Evolutionary conservation across 2,797 vertebrate species (phyloP).

Genomic region (Pseudochromis fuscus): DNA sequence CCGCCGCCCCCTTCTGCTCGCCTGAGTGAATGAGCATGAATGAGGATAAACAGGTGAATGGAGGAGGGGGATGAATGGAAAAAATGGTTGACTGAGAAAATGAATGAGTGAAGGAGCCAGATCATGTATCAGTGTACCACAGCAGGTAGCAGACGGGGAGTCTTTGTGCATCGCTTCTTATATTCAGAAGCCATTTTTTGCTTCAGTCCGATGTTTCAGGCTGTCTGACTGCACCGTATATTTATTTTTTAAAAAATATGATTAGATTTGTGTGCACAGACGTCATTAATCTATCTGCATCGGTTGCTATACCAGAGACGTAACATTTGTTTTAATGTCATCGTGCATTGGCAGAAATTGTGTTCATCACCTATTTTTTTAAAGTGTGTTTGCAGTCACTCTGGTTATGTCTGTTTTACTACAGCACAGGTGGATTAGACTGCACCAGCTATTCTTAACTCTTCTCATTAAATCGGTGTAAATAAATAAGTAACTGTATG

Average conservation of each 20-base stretch:
- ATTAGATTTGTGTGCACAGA: slow-evolving; percentile 22
- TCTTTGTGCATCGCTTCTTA: neutral
- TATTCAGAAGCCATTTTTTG: neutral
- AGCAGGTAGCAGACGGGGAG: slow-evolving; percentile 18
- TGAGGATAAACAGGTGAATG: slow-evolving; percentile 71
- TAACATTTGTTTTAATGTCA: slow-evolving; percentile 7
- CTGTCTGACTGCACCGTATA: slow-evolving; percentile 1
- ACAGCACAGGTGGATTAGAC: neutral
- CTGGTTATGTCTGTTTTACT: neutral
- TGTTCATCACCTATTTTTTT: neutral
- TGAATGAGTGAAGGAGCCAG: slow-evolving; percentile 22
- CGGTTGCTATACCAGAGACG: slow-evolving; percentile 35
- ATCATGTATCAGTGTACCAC: slow-evolving; percentile 16
- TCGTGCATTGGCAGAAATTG: neutral
- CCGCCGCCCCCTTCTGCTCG: neutral
- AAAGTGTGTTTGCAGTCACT: neutral
- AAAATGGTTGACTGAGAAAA: slow-evolving; percentile 14
- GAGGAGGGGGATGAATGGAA: slow-evolving; percentile 48
- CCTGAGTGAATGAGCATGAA: slow-evolving; percentile 71
- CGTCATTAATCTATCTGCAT: slow-evolving; percentile 30
- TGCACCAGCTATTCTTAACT: neutral
- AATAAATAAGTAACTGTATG: neutral
- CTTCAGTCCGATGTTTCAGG: neutral
- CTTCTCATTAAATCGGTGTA: neutral
- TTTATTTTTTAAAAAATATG: slow-evolving; percentile 2